Evolutionary conservation across 37 sponge, comb jelly and placozoan genomes (phyloP).

Genomic region (Halichondria panicea): DNA sequence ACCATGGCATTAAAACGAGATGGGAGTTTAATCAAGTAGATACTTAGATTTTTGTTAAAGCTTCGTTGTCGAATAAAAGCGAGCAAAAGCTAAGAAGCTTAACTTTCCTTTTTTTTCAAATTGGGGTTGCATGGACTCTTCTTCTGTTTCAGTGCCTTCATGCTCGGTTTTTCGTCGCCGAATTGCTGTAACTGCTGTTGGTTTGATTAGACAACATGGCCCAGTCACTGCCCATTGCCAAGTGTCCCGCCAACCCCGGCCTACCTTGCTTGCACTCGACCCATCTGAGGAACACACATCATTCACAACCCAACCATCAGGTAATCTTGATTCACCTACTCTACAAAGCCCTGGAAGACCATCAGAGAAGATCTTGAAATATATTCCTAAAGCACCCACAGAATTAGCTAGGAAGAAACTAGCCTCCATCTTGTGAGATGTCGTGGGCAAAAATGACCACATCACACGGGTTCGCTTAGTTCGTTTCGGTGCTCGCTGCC

Average conservation of each 20-base stretch:
- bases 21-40: no score
- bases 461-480: neutral
- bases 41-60: no score
- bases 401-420: neutral
- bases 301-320: no score
- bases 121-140: no score
- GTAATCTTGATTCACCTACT: neutral
- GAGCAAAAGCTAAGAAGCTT: no score
- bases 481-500: neutral
- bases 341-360: neutral
- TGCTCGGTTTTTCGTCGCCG: neutral
- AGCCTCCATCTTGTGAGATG: neutral
- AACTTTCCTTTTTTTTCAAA: no score
- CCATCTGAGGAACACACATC: no score
- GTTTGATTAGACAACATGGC: constrained; percentile 9
- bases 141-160: neutral
- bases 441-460: neutral
- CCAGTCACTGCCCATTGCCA: neutral
- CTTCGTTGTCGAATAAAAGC: no score
- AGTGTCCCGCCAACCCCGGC: constrained; percentile 16
- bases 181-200: constrained; percentile 6
- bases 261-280: no score
- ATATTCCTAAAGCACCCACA: neutral
- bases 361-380: neutral
- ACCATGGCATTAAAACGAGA: no score